A percentile compares a stretch with the other conserved stretches of the same genome.
These are phyloP conservation scores for Pampus argenteus DNA, from an alignment of 2,797 vertebrate genomes.

Conservation along the genomic window DNA sequence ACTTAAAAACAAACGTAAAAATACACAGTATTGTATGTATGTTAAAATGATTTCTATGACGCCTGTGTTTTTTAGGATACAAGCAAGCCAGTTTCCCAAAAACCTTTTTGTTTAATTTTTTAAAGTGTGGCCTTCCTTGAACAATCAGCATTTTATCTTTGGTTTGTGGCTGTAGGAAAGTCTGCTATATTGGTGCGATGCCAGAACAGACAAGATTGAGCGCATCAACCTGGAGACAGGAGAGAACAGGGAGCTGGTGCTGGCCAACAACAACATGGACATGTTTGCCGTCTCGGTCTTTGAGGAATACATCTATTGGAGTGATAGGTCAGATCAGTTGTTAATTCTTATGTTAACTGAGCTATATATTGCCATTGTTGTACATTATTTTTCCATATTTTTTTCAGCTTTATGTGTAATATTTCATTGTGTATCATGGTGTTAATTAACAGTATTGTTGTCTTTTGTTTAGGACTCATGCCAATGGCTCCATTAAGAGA, in stretches of 20 bases:
- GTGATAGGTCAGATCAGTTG: slow-evolving; percentile 87
- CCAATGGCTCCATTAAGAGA: slow-evolving; percentile 97
- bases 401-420: background rate
- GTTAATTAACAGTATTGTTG: background rate
- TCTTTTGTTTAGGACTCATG: slow-evolving; percentile 89
- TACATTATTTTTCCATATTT: background rate
- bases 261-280: slow-evolving; percentile 98
- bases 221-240: slow-evolving; percentile 96
- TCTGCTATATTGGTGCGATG: slow-evolving; percentile 97
- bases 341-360: slow-evolving; percentile 4
- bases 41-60: background rate
- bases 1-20: background rate
- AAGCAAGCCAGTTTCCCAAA: background rate
- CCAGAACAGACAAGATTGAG: slow-evolving; percentile 96
- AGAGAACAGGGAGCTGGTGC: slow-evolving; percentile 92
- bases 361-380: background rate
- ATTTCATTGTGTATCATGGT: background rate
- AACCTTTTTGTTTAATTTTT: background rate
- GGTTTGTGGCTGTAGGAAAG: slow-evolving; percentile 82
- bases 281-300: slow-evolving; percentile 99
- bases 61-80: background rate
- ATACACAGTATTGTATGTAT: background rate
- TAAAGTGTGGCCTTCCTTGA: background rate
- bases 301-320: slow-evolving; percentile 98
- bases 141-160: slow-evolving; percentile 9